phyloP scores from a whole-genome alignment of 2,797 vertebrate genomes.

The Craterocephalus amniculus region DNA sequence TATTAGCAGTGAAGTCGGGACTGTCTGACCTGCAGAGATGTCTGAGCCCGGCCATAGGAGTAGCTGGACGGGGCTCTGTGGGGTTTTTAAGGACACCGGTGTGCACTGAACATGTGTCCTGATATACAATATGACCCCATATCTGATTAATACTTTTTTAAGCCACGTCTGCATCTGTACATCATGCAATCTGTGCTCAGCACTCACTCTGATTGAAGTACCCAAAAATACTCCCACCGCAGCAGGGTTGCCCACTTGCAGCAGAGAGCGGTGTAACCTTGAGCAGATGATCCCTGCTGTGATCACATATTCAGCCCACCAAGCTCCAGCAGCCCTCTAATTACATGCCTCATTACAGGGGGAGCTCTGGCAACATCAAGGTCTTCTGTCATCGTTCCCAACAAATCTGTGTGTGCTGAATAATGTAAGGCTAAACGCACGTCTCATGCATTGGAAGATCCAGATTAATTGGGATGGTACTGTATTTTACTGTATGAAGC shows the following conservation, averaged over 20 bases:
- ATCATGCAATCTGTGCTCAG: slow-evolving; percentile 23
- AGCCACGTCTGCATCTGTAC: slow-evolving; percentile 22
- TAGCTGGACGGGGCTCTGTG: slow-evolving; percentile 18
- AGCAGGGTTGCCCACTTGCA: slow-evolving; percentile 42
- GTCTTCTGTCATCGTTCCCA: slow-evolving; percentile 25
- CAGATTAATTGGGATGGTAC: slow-evolving; percentile 25
- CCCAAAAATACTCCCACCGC: slow-evolving; percentile 54
- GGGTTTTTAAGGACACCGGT: slow-evolving; percentile 8
- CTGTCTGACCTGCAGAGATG: neutral
- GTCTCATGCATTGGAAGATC: slow-evolving; percentile 3
- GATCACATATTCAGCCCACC: slow-evolving; percentile 56
- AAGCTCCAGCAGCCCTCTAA: slow-evolving; percentile 53
- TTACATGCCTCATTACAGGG: slow-evolving; percentile 61
- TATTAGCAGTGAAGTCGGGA: neutral
- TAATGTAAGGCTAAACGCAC: slow-evolving; percentile 44
- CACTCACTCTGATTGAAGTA: slow-evolving; percentile 58
- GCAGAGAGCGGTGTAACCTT: slow-evolving; percentile 63
- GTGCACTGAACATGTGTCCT: slow-evolving; percentile 7
- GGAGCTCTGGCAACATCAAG: slow-evolving; percentile 46
- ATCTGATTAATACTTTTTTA: slow-evolving; percentile 47
- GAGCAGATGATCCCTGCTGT: slow-evolving; percentile 64
- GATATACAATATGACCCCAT: slow-evolving; percentile 3
- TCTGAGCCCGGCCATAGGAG: neutral
- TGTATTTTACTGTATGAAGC: slow-evolving; percentile 3
- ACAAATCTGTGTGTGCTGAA: slow-evolving; percentile 43